phyloP scores from a whole-genome alignment of 2,797 vertebrate species.

The Melanotaenia maccullochi region DNA sequence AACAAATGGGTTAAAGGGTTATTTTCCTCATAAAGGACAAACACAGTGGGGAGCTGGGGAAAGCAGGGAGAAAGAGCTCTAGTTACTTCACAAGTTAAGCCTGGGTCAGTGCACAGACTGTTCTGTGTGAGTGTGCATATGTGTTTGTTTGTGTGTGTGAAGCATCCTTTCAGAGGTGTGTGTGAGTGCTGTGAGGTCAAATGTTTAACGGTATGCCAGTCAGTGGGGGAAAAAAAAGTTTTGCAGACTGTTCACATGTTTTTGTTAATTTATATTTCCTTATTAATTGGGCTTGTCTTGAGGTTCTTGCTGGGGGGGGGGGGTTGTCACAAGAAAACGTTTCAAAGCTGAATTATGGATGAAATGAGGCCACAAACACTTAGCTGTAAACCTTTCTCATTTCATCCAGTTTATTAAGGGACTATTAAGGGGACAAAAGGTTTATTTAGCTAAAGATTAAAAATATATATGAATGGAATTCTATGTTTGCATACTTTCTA shows the following conservation, averaged over 20 bases:
- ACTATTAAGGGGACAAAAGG: slow-evolving; percentile 62
- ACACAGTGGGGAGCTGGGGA: slow-evolving; percentile 49
- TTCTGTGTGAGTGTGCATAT: slow-evolving; percentile 15
- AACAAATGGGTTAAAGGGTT: slow-evolving; percentile 72
- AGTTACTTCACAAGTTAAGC: slow-evolving; percentile 61
- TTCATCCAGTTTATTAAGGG: slow-evolving; percentile 77
- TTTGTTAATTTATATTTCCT: slow-evolving; percentile 76
- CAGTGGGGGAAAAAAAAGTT: slow-evolving; percentile 46
- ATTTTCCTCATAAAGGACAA: slow-evolving; percentile 61
- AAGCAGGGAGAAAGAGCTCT: slow-evolving; percentile 51
- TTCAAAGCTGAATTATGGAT: slow-evolving; percentile 50
- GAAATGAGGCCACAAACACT: slow-evolving; percentile 57
- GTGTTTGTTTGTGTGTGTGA: slow-evolving; percentile 29
- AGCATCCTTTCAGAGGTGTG: slow-evolving; percentile 22
- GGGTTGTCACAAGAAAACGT: slow-evolving; percentile 37
- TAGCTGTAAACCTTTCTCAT: slow-evolving; percentile 60
- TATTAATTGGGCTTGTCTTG: slow-evolving; percentile 61
- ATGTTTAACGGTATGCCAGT: slow-evolving; percentile 57
- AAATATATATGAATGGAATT: slow-evolving; percentile 76
- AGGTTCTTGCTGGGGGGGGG: slow-evolving; percentile 29
- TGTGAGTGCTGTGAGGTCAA: slow-evolving; percentile 51
- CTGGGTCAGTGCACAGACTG: slow-evolving; percentile 75
- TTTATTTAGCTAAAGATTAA: slow-evolving; percentile 82
- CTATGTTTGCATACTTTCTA: slow-evolving; percentile 85
- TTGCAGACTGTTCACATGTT: slow-evolving; percentile 73